A percentile compares a stretch with the other conserved stretches of the same genome.
Evolutionary conservation across 2,113 vertebrate species (phyloP).

Genomic region (Asarcornis scutulata): DNA sequence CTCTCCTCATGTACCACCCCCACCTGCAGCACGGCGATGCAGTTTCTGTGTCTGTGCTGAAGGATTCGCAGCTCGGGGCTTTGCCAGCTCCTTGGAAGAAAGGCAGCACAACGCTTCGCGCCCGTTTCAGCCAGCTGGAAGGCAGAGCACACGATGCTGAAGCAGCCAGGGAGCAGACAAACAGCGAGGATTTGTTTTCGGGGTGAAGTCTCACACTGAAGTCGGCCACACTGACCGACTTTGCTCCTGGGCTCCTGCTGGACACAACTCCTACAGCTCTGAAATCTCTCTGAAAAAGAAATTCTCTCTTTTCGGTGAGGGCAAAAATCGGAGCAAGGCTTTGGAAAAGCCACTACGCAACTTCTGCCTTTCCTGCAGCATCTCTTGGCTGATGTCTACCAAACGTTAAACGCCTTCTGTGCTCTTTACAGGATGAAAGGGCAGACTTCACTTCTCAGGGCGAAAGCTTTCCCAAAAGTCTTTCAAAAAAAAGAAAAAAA

Average conservation of each 20-base stretch:
- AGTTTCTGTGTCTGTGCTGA: accelerated
- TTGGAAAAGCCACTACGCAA: background rate
- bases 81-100: background rate
- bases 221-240: background rate
- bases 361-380: background rate
- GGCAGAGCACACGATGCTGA: background rate
- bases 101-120: background rate
- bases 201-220: background rate
- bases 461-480: background rate
- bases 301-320: background rate
- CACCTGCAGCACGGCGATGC: background rate
- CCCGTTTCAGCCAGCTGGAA: background rate
- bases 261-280: background rate
- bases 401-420: background rate
- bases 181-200: background rate
- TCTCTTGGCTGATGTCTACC: background rate
- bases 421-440: background rate
- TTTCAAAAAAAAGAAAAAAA: background rate
- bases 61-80: background rate
- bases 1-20: background rate
- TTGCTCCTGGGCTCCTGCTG: background rate
- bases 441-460: background rate
- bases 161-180: background rate
- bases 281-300: background rate
- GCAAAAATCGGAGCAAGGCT: background rate